These are phyloP conservation scores for Leptura quadrifasciata DNA, from an alignment of 2,888 invertebrate genomes.

Conservation along the genomic window DNA sequence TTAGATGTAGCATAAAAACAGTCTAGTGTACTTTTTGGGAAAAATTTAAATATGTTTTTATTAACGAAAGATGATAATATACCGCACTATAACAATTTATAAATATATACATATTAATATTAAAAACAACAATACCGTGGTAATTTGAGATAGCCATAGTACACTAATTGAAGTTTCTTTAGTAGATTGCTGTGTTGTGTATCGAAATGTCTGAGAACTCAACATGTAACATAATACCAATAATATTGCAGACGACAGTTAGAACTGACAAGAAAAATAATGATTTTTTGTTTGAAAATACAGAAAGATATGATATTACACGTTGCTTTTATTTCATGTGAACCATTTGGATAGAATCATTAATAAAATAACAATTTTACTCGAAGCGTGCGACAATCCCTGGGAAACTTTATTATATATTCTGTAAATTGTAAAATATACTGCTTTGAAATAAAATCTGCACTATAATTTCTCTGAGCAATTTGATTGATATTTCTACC, in stretches of 20 bases:
- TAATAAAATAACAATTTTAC: slow-evolving; percentile 18
- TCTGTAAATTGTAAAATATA: too few species aligned
- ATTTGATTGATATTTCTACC: too few species aligned
- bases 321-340: background rate
- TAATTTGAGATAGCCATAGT: background rate
- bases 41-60: too few species aligned
- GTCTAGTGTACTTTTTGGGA: too few species aligned
- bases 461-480: too few species aligned
- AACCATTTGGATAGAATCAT: background rate
- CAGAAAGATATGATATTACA: background rate
- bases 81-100: too few species aligned
- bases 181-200: background rate
- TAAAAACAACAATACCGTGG: background rate
- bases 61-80: too few species aligned
- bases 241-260: slow-evolving; percentile 1
- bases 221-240: background rate
- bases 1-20: too few species aligned
- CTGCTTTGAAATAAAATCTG: too few species aligned
- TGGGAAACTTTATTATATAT: background rate
- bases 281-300: slow-evolving; percentile 6
- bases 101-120: background rate
- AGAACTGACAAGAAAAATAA: slow-evolving; percentile 26
- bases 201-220: slow-evolving; percentile 15
- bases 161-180: slow-evolving; percentile 22
- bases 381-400: background rate